Conservation (phyloP, 2,888 invertebrate genomes). For the Congeria kusceri region DNA sequence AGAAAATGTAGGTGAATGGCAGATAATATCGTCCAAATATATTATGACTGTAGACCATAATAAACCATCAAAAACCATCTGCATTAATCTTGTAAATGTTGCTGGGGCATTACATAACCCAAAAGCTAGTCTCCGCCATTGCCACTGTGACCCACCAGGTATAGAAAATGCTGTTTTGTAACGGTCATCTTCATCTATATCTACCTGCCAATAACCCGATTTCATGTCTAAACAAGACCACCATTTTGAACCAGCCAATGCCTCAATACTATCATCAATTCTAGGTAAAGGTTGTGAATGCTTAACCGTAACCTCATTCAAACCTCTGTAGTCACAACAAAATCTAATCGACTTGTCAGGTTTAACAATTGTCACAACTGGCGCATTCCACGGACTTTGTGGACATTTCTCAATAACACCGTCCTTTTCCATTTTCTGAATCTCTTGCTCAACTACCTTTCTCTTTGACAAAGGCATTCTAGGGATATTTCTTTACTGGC, state of each 20-base stretch:
- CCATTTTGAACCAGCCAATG: too few relatives aligned
- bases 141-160: slow-evolving; percentile 45
- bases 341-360: slow-evolving; percentile 50
- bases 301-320: slow-evolving; percentile 53
- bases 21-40: slow-evolving; percentile 54
- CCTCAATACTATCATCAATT: slow-evolving; percentile 61
- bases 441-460: too few relatives aligned
- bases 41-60: slow-evolving; percentile 35
- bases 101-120: too few relatives aligned
- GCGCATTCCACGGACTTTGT: slow-evolving; percentile 55
- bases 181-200: slow-evolving; percentile 39
- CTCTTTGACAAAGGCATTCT: slow-evolving; percentile 45
- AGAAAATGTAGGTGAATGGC: slow-evolving; percentile 29
- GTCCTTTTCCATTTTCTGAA: slow-evolving; percentile 41
- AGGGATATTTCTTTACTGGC: slow-evolving; percentile 45
- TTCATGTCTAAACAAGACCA: slow-evolving; percentile 56
- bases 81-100: slow-evolving; percentile 46
- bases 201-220: slow-evolving; percentile 58
- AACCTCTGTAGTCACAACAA: too few relatives aligned
- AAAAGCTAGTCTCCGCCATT: slow-evolving; percentile 56
- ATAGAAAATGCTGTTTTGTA: slow-evolving; percentile 51
- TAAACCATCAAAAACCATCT: slow-evolving; percentile 53
- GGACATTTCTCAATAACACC: slow-evolving; percentile 31
- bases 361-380: slow-evolving; percentile 60
- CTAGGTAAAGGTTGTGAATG: slow-evolving; percentile 63